Conservation (phyloP, 2,888 invertebrate genomes). For the Ptychoptera contaminata region DNA sequence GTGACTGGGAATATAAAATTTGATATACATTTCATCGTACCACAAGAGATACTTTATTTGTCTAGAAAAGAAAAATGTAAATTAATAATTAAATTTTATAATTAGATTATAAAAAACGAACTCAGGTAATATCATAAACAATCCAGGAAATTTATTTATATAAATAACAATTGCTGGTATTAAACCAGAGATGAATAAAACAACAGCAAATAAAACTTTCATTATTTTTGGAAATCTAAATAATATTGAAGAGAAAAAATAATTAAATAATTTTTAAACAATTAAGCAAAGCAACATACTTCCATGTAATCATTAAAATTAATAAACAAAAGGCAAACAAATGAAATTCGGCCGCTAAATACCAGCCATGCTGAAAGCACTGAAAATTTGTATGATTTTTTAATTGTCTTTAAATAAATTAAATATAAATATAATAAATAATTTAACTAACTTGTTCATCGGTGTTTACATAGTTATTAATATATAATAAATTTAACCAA, state of each 20-base stretch:
- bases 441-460: constrained; percentile 21
- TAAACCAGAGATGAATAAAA: constrained; percentile 14
- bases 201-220: constrained; percentile 15
- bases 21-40: constrained; percentile 26
- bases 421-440: not conserved
- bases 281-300: not conserved
- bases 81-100: not conserved
- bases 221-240: constrained; percentile 3
- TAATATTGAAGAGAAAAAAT: not conserved
- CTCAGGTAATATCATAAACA: constrained; percentile 33
- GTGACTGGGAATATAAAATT: constrained; percentile 29
- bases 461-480: constrained; percentile 32
- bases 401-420: constrained; percentile 12
- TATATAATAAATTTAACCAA: constrained; percentile 34
- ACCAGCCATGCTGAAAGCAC: constrained; percentile 23
- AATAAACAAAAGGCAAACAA: constrained; percentile 31
- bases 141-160: constrained; percentile 28
- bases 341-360: constrained; percentile 35
- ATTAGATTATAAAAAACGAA: constrained; percentile 16
- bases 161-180: constrained; percentile 28
- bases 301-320: constrained; percentile 19
- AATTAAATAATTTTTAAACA: not conserved
- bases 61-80: constrained; percentile 18
- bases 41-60: constrained; percentile 26
- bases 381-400: constrained; percentile 5